These are phyloP conservation scores for Gila orcuttii DNA, from an alignment of 2,113 vertebrate genomes.

Conservation along the genomic window DNA sequence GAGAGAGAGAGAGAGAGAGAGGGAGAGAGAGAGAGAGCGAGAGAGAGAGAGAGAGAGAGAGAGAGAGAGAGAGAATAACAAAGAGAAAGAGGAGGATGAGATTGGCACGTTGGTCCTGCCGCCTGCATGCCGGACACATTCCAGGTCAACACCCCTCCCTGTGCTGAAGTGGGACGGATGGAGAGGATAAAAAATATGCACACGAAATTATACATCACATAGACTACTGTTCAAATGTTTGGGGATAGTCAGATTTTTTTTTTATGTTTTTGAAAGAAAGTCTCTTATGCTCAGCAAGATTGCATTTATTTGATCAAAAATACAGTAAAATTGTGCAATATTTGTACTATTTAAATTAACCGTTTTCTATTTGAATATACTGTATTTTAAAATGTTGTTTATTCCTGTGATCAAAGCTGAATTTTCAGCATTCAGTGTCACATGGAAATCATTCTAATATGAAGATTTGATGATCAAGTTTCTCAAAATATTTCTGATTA, in stretches of 20 bases:
- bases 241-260: not conserved
- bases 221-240: not conserved
- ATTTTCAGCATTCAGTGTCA: not conserved
- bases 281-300: too few species aligned
- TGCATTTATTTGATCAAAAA: not conserved
- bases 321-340: not conserved
- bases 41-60: not conserved
- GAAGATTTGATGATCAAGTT: not conserved
- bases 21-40: not conserved
- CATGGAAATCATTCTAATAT: not conserved
- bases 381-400: not conserved
- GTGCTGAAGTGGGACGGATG: not conserved
- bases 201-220: not conserved
- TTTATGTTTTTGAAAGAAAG: too few species aligned
- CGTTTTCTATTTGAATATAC: not conserved
- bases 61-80: not conserved
- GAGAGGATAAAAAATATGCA: not conserved
- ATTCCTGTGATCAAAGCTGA: not conserved
- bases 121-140: constrained; percentile 47
- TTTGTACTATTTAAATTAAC: not conserved
- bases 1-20: not conserved
- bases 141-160: constrained; percentile 45
- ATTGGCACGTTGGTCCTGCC: constrained; percentile 36
- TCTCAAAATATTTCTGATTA: not conserved
- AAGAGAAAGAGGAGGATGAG: constrained; percentile 2